A percentile compares a stretch with the other conserved stretches of the same genome.
Conservation (phyloP, 1,140 invertebrate species). For the Helicoverpa armigera region DNA sequence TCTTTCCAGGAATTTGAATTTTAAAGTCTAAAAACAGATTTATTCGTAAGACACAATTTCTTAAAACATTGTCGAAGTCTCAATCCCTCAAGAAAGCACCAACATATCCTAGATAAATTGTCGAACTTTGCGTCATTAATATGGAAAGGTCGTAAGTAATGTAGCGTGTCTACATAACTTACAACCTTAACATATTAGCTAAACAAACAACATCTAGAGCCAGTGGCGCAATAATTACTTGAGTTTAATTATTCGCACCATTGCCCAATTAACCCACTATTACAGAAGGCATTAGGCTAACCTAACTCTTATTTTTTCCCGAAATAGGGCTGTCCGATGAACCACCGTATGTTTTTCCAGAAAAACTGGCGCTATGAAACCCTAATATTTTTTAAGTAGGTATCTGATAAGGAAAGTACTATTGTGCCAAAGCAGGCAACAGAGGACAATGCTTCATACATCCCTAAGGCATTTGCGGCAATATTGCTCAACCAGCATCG, state of each 20-base stretch:
- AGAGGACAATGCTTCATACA: not conserved
- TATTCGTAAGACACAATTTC: too few relatives aligned
- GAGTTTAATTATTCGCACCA: conserved; percentile 31
- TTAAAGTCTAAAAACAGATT: too few relatives aligned
- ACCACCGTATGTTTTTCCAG: not conserved
- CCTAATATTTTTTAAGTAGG: not conserved
- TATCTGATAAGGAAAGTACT: conserved; percentile 1
- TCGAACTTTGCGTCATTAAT: too few relatives aligned
- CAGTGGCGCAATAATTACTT: conserved; percentile 30
- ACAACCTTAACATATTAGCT: not conserved
- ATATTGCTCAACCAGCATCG: not conserved
- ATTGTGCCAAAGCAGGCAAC: not conserved
- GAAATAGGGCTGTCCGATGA: not conserved
- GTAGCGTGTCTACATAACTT: not conserved
- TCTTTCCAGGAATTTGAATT: too few relatives aligned
- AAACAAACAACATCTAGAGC: conserved; percentile 2
- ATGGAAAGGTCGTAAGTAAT: too few relatives aligned
- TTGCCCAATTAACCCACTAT: conserved; percentile 38
- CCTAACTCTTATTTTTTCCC: not conserved
- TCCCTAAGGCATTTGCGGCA: not conserved
- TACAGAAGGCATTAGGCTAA: not conserved
- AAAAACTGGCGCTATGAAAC: not conserved
- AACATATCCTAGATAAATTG: too few relatives aligned
- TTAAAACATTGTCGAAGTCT: too few relatives aligned
- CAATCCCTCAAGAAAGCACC: too few relatives aligned